These are phyloP conservation scores for Drosophila borealis DNA, from an alignment of 2,888 invertebrate species.

Conservation along the genomic window DNA sequence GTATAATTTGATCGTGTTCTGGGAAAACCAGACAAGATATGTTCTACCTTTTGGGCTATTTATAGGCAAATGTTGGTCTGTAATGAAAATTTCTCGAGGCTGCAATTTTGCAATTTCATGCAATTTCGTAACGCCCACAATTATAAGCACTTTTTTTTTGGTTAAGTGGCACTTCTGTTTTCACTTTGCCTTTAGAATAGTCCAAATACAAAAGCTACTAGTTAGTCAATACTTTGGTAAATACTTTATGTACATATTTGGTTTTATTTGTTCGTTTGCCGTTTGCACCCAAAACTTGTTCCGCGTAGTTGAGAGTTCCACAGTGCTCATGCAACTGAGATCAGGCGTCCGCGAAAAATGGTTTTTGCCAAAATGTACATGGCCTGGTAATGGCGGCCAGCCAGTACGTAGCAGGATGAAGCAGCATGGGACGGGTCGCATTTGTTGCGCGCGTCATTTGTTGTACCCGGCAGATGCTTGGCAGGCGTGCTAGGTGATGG, in stretches of 20 bases:
- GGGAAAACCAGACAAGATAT: slow-evolving; percentile 44
- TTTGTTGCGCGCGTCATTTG: slow-evolving; percentile 67
- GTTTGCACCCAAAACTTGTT: slow-evolving; percentile 39
- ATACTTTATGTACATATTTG: slow-evolving; percentile 27
- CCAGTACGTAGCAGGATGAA: slow-evolving; percentile 32
- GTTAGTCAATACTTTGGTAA: slow-evolving; percentile 7
- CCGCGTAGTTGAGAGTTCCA: slow-evolving; percentile 72
- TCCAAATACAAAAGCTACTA: not conserved
- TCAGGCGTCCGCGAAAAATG: slow-evolving; percentile 79
- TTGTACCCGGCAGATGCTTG: slow-evolving; percentile 54
- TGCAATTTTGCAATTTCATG: slow-evolving; percentile 52
- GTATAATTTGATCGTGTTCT: slow-evolving; percentile 41
- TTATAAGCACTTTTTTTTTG: slow-evolving; percentile 34
- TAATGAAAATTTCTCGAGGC: slow-evolving; percentile 30
- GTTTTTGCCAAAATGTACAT: slow-evolving; percentile 67
- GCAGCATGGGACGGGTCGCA: slow-evolving; percentile 24
- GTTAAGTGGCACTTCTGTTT: slow-evolving; percentile 45
- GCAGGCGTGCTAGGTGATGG: slow-evolving; percentile 53
- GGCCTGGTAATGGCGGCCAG: slow-evolving; percentile 25
- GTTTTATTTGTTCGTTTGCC: slow-evolving; percentile 1
- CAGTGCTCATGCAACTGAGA: slow-evolving; percentile 71
- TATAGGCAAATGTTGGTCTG: slow-evolving; percentile 65
- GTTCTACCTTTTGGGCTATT: slow-evolving; percentile 69
- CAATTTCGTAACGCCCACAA: slow-evolving; percentile 60
- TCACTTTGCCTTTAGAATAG: slow-evolving; percentile 38